Evolutionary conservation across 37 sponge, comb jelly and placozoan species (phyloP).

Genomic region (Diacarnus erythraeanus): DNA sequence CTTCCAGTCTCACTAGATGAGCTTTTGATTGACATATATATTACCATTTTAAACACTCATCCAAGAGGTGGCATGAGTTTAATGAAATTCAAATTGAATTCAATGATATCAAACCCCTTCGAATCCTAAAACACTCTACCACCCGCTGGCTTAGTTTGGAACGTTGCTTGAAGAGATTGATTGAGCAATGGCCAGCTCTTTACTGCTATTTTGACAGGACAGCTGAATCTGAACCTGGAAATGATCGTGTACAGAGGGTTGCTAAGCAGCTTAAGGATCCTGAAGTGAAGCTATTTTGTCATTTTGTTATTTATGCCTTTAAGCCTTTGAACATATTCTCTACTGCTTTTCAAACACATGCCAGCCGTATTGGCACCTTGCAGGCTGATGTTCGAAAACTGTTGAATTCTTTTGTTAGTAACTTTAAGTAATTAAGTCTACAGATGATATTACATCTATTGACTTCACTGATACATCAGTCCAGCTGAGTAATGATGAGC

Average conservation of each 20-base stretch:
- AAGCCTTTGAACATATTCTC: neutral
- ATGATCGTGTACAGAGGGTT: too few relatives aligned
- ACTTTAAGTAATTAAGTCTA: neutral
- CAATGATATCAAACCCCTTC: slow-evolving; percentile 23
- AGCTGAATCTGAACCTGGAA: neutral
- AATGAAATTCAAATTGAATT: slow-evolving; percentile 16
- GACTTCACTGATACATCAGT: neutral
- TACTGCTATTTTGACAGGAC: neutral
- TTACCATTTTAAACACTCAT: slow-evolving; percentile 30
- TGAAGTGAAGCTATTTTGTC: slow-evolving; percentile 1
- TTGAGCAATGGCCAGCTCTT: slow-evolving; percentile 17
- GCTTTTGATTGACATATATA: too few relatives aligned
- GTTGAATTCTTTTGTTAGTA: neutral
- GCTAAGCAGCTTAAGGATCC: neutral
- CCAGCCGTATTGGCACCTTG: slow-evolving; percentile 8
- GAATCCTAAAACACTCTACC: slow-evolving; percentile 27
- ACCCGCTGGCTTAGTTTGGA: too few relatives aligned
- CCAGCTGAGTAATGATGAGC: neutral
- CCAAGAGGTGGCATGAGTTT: slow-evolving; percentile 29
- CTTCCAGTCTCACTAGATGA: slow-evolving; percentile 41
- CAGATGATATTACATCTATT: too few relatives aligned
- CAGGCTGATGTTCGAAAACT: neutral
- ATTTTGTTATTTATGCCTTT: slow-evolving; percentile 5
- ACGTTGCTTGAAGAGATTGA: neutral
- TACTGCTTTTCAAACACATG: neutral